Percentiles rank a stretch among this genome's conserved stretches.
Evolutionary conservation across 2,797 vertebrate species (phyloP).

Genomic region (Anguilla marmorata): DNA sequence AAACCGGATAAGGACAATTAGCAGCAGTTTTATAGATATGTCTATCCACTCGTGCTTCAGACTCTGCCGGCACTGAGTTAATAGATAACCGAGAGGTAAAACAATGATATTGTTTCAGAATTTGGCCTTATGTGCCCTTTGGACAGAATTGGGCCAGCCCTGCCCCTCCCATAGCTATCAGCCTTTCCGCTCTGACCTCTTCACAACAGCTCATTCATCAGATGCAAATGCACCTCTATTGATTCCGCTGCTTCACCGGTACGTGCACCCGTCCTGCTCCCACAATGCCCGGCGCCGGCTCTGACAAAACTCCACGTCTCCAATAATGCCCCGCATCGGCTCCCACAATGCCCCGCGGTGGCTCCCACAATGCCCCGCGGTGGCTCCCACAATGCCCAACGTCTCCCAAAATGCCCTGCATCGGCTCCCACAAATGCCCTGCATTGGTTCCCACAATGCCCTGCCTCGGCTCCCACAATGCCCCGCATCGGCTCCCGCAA

Average conservation of each 20-base stretch:
- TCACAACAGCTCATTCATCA: not conserved
- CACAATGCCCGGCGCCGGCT: not conserved
- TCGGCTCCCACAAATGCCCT: not conserved
- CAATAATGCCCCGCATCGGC: not conserved
- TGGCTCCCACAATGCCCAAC: not conserved
- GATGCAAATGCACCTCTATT: not conserved
- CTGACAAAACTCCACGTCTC: not conserved
- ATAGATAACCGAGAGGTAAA: slow-evolving; percentile 3
- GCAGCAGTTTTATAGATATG: not conserved
- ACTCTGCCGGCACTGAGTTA: not conserved
- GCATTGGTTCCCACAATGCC: not conserved
- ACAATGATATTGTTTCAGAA: not conserved
- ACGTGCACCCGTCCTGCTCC: not conserved
- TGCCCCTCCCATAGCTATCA: not conserved
- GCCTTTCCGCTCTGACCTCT: not conserved
- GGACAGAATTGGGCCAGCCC: not conserved
- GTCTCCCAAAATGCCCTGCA: not conserved
- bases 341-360: not conserved
- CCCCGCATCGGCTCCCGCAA: not conserved
- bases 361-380: not conserved
- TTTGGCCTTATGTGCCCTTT: not conserved
- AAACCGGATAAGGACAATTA: not conserved
- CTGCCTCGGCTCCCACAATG: not conserved
- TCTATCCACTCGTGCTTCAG: not conserved
- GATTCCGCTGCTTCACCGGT: not conserved